Evolutionary conservation across 2,113 vertebrate genomes (phyloP), one percentile per base, ranked within the genome.

Genomic region (Microcebus murinus): DNA sequence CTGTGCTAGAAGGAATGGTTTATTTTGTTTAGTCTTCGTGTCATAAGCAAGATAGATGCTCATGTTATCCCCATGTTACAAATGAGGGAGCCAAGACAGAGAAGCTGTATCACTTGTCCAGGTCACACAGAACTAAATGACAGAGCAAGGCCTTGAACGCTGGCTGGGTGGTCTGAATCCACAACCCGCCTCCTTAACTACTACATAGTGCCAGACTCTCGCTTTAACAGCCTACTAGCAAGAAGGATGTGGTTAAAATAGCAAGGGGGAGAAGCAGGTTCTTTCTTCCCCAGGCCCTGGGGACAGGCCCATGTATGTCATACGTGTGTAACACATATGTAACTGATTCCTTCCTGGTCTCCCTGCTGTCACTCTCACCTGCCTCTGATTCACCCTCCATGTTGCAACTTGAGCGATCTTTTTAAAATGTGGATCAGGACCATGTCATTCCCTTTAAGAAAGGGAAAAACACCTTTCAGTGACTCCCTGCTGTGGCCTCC

Each of bases 231-330:
- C 52, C 29, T 63, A 45, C 55, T 3, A 23, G 25, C 48, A 63
- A 34, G 85, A 45, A 55, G 74, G 76, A 21, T 36, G 39, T 23
- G 9, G 8, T 42, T 42, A 7, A 29, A 81, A 39, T 34, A 23
- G 39, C 31, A 27, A 1, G 27, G 59, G 5, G 2, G 25, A 29
- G 6, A 15, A 7, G 7, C 67, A 61, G 52, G n/a, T 71, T 80
- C 55, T 87, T 12, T 31, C 61, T 83, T n/a, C 2, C 27, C 0
- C 0, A 29, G 29, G 25, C 36, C 63, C 48, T 39, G 42, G 45
- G 31, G 8, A 50, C 10, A 48, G 34, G 18, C 48, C 59, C 2
- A 2, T 20, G 0, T 25, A 3, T 1, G 8, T 18, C 15, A 13
- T 8, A 73, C 12, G 9, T 17, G 57, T 31, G 34, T 77, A 57